Conservation (phyloP, 1,140 invertebrate genomes). For the Trichonephila clavipes region DNA sequence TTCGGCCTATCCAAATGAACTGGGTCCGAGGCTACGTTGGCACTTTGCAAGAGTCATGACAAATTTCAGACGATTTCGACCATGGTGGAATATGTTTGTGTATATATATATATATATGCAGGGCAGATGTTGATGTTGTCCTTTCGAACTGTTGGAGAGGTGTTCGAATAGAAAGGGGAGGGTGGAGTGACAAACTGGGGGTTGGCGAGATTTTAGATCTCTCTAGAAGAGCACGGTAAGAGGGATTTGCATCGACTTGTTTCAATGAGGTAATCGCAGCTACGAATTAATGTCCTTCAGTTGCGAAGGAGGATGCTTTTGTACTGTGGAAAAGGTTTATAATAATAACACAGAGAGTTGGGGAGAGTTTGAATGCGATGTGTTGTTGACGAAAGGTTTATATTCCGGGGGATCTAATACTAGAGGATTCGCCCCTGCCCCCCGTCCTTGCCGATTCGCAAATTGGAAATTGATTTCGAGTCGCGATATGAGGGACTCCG, state of each 20-base stretch:
- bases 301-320: slow-evolving; percentile 3
- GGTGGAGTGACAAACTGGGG: not conserved
- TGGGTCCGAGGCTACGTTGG: not conserved
- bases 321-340: slow-evolving; percentile 48
- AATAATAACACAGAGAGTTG: slow-evolving; percentile 39
- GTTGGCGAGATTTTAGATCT: slow-evolving; percentile 53
- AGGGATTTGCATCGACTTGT: slow-evolving; percentile 56
- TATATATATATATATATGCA: not conserved
- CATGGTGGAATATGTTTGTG: not conserved
- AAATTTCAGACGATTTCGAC: not conserved
- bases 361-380: not conserved
- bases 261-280: slow-evolving; percentile 59
- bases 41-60: slow-evolving; percentile 50
- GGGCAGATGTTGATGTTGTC: slow-evolving; percentile 51
- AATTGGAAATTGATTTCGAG: slow-evolving; percentile 63
- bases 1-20: slow-evolving; percentile 50
- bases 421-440: not conserved
- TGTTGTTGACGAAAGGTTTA: slow-evolving; percentile 38
- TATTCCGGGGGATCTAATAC: slow-evolving; percentile 29
- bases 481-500: not conserved
- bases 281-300: slow-evolving; percentile 53
- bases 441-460: not conserved
- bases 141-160: not conserved
- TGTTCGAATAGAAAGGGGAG: not conserved
- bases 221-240: slow-evolving; percentile 23